Evolutionary conservation across 2,113 vertebrate genomes (phyloP), one percentile per base, ranked within the genome.

Genomic region (Rhinolophus sinicus): DNA sequence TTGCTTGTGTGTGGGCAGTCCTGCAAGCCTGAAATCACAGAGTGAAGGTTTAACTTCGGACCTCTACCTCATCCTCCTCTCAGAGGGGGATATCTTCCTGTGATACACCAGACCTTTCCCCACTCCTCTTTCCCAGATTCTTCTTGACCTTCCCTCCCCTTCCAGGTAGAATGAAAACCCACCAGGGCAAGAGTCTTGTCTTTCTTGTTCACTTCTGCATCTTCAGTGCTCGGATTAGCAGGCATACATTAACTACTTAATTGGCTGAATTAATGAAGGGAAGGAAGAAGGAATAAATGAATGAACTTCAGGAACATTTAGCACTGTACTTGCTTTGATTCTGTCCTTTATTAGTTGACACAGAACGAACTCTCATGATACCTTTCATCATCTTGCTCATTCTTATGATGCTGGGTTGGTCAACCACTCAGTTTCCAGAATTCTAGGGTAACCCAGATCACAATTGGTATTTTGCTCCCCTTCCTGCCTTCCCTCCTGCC

Each of bases 391-490:
- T 40, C 19, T 11, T 50, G 56, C 50, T 8, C 38, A 21, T 90
- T 78, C 64, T 85, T 77, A n/a, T 69, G 35, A 30, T 35, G 9
- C 40, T 77, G 28, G 14, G 6, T 44, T 52, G n/a, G 26, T 44
- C 30, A 93, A 1, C 54, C 33, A 77, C 60, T 94, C 26, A 18
- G 44, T 95, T 84, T 90, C 93, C 33, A 89, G 85, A 65, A 75
- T 65, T 19, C 44, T 16, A 22, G 65, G 54, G 44, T 28, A 89
- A 73, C 11, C 19, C 56, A 83, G 24, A 26, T 84, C 21, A 40
- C n/a, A 8, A 21, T 28, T 19, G 22, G 65, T 40, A 50, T 75
- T 82, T 67, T 67, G 24, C 58, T 70, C 18, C 18, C 12, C 21
- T 26, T 33, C 19, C 5, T 15, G 14, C 6, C 30, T 60, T 6